Evolutionary conservation across 2,888 invertebrate species (phyloP), one percentile per base, ranked within the genome.

Genomic region (Notodromas monacha): DNA sequence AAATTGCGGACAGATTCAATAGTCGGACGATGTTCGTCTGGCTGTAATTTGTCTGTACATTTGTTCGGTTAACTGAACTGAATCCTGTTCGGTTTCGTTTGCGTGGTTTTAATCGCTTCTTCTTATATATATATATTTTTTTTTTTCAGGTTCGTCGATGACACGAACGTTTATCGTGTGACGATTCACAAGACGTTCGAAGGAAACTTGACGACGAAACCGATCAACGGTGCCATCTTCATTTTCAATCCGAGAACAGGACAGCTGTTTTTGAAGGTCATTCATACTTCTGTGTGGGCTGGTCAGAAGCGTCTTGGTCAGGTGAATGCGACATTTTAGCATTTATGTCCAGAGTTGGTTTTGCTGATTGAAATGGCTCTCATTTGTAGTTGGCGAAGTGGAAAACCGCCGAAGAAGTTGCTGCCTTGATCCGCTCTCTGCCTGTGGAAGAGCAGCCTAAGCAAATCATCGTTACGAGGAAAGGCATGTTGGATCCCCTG

Each of bases 391-490:
- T 96, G 51, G 96, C 96, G 6, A 99, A 96, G 54, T 96, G 96
- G 96, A 96, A 99, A 54, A 99, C 96, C 1, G 96, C 96, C 30
- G 96, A 96, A 57, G 96, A 99, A 68, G 96, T 99, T 11, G 96
- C 96, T 2, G 96, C 96, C 15, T 55, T 96, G 42, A 96, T 96
- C 62, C 66, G 96, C 27, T 99, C 96, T 0, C 54, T 99, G 38
- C 96, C 96, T 0, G 92, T 99, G 3, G 96, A 96, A 54, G 96
- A 99, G 54, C 96, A 99, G 49, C 96, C 96, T 0, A 89, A 96
- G 48, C 96, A 99, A 55, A 96, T 96, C 49, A 99, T 96, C 47
- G 96, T 96, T 33, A 96, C 96, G 1, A 62, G 96, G 41, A 99
- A 99, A 49, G 96, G 96, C 35, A 96, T 96, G 96, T 69, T 96